Evolutionary conservation across 2,113 vertebrate genomes (phyloP).

Genomic region (Podarcis cretensis): DNA sequence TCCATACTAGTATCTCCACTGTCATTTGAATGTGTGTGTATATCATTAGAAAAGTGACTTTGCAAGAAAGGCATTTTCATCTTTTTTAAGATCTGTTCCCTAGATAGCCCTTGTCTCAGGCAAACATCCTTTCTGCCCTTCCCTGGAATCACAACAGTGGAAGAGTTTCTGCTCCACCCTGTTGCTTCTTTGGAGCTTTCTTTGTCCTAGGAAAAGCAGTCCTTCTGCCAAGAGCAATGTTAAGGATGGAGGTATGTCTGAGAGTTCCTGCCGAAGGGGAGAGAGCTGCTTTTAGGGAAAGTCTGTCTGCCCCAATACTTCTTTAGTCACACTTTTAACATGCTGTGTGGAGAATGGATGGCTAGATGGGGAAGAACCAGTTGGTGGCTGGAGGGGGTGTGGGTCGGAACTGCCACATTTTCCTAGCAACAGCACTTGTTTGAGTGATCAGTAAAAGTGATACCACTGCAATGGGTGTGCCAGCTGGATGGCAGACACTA

Average conservation of each 20-base stretch:
- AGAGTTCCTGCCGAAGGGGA: neutral
- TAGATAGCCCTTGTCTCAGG: neutral
- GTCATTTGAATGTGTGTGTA: slow-evolving; percentile 1
- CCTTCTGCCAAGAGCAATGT: neutral
- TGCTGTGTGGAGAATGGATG: neutral
- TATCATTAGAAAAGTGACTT: neutral
- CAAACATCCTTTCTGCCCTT: slow-evolving; percentile 20
- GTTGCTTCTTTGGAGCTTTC: slow-evolving; percentile 39
- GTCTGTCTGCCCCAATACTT: neutral
- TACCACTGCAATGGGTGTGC: neutral
- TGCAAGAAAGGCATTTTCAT: slow-evolving; percentile 46
- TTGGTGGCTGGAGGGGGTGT: neutral
- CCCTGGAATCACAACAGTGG: slow-evolving; percentile 37
- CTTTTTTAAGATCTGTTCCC: neutral
- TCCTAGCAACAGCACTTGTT: neutral
- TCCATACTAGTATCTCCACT: neutral
- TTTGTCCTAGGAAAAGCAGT: neutral
- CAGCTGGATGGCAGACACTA: neutral
- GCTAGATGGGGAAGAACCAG: neutral
- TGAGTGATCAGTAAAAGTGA: neutral
- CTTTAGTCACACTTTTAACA: neutral
- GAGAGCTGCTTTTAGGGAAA: neutral
- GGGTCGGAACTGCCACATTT: neutral
- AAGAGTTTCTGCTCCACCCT: slow-evolving; percentile 38
- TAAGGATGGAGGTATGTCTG: neutral